Percentiles rank a stretch among this genome's conserved stretches.
These are phyloP conservation scores for Oreotragus oreotragus DNA, from an alignment of 2,113 vertebrate genomes.

Conservation along the genomic window DNA sequence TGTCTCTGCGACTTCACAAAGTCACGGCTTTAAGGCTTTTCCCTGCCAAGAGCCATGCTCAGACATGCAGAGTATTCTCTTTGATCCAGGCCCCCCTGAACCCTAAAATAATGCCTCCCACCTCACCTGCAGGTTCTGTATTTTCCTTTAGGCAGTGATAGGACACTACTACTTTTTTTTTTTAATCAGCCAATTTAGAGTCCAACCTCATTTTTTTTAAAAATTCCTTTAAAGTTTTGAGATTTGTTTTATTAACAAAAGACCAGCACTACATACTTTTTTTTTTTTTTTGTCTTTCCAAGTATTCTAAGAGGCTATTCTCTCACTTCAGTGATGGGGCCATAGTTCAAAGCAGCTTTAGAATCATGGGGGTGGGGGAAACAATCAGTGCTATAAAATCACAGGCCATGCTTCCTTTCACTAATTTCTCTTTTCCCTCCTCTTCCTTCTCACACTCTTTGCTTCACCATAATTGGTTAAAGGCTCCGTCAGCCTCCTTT, in stretches of 20 bases:
- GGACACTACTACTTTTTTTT: not conserved
- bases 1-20: not conserved
- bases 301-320: not conserved
- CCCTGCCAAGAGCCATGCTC: not conserved
- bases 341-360: not conserved
- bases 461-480: not conserved
- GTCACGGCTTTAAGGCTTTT: not conserved
- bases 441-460: not conserved
- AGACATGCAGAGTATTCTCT: not conserved
- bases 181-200: not conserved
- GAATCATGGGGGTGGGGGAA: not conserved
- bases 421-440: not conserved
- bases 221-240: not conserved
- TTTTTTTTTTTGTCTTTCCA: not conserved
- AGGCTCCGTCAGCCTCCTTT: not conserved
- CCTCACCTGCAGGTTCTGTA: not conserved
- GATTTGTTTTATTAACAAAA: slow-evolving; percentile 41
- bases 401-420: not conserved
- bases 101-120: not conserved
- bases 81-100: not conserved
- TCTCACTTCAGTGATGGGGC: not conserved
- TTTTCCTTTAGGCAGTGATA: not conserved
- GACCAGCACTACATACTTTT: not conserved
- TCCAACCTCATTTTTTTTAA: not conserved
- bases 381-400: not conserved